Percentiles rank a stretch among this genome's conserved stretches.
phyloP scores from a whole-genome alignment of 2,113 vertebrate genomes.

The Colistium nudipinnis region DNA sequence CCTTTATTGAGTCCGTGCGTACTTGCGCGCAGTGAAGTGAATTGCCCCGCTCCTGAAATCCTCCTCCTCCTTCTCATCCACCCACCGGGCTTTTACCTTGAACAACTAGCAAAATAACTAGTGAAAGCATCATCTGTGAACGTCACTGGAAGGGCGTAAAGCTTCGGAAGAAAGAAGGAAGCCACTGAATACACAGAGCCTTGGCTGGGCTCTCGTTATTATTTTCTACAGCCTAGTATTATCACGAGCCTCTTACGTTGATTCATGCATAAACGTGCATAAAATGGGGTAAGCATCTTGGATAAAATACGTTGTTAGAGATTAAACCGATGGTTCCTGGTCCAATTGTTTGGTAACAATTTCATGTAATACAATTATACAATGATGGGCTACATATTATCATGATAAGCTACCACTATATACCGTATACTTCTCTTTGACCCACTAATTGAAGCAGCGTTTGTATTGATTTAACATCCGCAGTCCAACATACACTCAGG shows the following conservation, averaged over 20 bases:
- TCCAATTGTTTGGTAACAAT: too few relatives aligned
- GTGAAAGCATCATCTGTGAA: conserved; percentile 24
- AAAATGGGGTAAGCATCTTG: too few relatives aligned
- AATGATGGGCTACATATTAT: too few relatives aligned
- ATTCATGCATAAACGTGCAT: too few relatives aligned
- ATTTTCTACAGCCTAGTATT: background rate
- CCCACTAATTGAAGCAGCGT: too few relatives aligned
- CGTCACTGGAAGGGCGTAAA: conserved; percentile 22
- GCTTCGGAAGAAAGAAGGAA: background rate
- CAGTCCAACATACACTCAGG: too few relatives aligned
- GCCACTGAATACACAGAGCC: background rate
- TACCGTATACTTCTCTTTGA: too few relatives aligned
- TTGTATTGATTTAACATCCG: too few relatives aligned
- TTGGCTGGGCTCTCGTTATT: background rate
- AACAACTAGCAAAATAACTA: conserved; percentile 40
- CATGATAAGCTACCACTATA: too few relatives aligned
- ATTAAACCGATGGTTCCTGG: too few relatives aligned
- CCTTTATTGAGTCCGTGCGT: conserved; percentile 28
- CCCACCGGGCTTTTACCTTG: conserved; percentile 39
- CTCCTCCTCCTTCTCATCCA: conserved; percentile 15
- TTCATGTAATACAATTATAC: too few relatives aligned
- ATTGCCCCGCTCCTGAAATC: conserved; percentile 11
- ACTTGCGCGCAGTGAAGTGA: conserved; percentile 32
- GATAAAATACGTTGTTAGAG: too few relatives aligned
- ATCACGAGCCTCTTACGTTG: background rate